Base-by-base conservation (phyloP, 2,113 vertebrate genomes). In the Macaca nemestrina region DNA sequence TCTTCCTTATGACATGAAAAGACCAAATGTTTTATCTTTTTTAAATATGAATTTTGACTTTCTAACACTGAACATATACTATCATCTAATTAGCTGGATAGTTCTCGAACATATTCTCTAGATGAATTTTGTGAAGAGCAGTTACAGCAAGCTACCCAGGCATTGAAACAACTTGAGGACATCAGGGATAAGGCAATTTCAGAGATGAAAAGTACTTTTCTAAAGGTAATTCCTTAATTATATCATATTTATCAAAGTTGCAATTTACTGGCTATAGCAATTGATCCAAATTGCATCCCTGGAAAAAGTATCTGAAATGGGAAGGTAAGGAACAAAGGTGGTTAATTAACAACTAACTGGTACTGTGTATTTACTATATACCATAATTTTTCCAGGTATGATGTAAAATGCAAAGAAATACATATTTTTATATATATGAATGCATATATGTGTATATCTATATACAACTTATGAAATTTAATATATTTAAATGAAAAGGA, bases 51-150 rank as follows among this genome's bases (percentile, higher is more conserved):
- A 79, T 52, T 94, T 96, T 61, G 12, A 79, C 27, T 95, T 88
- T 91, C 25, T 14, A 79, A 48, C 43, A 14, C 25, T 92, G 50
- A 92, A 59, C 45, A 43, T 73, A 94, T 94, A 7, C 22, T 83
- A 0, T 94, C 43, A 22, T 94, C 85, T 84, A 78, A 89, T 91
- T 94, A 99, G 98, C 82, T 98, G 94, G 97, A 99, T 48, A 92
- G 57, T 52, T 97, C 84, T 30, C 88, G 80, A 55, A 98, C 98
- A 3, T 98, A 98, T 35, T 97, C 97, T 38, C 93, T 98, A 20
- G 93, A 98, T 68, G 97, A 97, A 18, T 99, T 99, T 97, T 98
- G 98, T 96, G 97, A 98, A 59, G 97, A 97, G 30, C 98, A 99
- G 55, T 96, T 93, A 25, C 95, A 96, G 45, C 98, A 98, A 61